A percentile compares a stretch with the other conserved stretches of the same genome.
These are phyloP conservation scores for Characodon lateralis DNA, from an alignment of 2,797 vertebrate species.

Conservation along the genomic window DNA sequence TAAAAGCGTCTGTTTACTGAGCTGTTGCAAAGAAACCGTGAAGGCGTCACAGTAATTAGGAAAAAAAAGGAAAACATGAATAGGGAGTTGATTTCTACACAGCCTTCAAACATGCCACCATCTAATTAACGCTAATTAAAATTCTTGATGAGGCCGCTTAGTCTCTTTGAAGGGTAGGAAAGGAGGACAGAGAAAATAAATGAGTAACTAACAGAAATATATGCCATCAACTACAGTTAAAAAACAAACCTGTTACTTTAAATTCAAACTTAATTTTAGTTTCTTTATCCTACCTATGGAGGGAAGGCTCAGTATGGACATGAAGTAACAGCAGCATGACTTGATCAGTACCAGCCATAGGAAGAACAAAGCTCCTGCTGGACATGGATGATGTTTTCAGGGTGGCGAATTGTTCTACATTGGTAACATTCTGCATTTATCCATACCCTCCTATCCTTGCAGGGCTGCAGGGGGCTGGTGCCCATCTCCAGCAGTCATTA, in stretches of 20 bases:
- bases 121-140: conserved; percentile 9
- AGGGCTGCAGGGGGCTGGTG: too few relatives aligned
- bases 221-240: background rate
- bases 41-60: background rate
- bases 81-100: background rate
- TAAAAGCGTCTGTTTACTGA: background rate
- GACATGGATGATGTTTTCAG: too few relatives aligned
- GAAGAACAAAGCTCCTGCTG: background rate
- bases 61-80: too few relatives aligned
- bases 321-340: too few relatives aligned
- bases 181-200: background rate
- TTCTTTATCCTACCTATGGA: too few relatives aligned
- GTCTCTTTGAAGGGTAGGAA: conserved; percentile 3
- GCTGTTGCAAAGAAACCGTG: background rate
- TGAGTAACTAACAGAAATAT: background rate
- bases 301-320: too few relatives aligned
- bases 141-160: background rate
- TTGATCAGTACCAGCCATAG: too few relatives aligned
- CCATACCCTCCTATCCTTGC: background rate
- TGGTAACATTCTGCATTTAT: background rate
- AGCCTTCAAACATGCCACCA: background rate
- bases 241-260: background rate
- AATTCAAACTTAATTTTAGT: background rate
- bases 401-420: background rate
- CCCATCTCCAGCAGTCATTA: too few relatives aligned